These are phyloP conservation scores for Drosophila kokeensis DNA, from an alignment of 2,888 invertebrate genomes.

Conservation along the genomic window DNA sequence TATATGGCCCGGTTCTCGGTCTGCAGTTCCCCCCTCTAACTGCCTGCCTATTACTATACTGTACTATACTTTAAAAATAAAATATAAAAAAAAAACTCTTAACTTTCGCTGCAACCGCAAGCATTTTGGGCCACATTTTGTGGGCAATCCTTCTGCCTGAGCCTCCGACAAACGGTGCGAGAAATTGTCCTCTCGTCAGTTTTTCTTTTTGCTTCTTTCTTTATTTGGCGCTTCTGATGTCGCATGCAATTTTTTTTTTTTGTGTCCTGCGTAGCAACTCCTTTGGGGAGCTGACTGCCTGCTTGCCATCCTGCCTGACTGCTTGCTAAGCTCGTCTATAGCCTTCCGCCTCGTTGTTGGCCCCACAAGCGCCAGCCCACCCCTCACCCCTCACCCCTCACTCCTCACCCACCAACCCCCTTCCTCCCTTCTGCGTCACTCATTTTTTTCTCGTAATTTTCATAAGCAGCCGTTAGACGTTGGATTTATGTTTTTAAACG, in stretches of 20 bases:
- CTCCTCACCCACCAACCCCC: background rate
- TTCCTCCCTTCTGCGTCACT: slow-evolving; percentile 53
- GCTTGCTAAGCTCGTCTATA: slow-evolving; percentile 46
- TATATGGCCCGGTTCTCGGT: slow-evolving; percentile 55
- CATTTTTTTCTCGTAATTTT: slow-evolving; percentile 81
- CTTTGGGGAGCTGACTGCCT: slow-evolving; percentile 62
- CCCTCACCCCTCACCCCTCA: background rate
- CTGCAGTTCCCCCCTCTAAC: slow-evolving; percentile 4
- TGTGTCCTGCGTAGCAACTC: slow-evolving; percentile 69
- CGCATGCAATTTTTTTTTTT: slow-evolving; percentile 69
- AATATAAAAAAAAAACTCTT: slow-evolving; percentile 47
- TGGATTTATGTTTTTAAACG: slow-evolving; percentile 83
- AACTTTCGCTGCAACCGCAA: slow-evolving; percentile 80
- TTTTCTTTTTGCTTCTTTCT: slow-evolving; percentile 20
- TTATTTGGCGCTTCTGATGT: slow-evolving; percentile 70
- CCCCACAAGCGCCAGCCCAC: background rate
- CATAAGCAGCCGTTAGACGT: slow-evolving; percentile 82
- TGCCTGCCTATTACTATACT: slow-evolving; percentile 51
- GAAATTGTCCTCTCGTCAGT: slow-evolving; percentile 74
- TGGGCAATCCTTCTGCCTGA: slow-evolving; percentile 76
- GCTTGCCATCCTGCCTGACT: slow-evolving; percentile 18
- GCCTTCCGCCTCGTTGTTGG: slow-evolving; percentile 11
- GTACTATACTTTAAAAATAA: slow-evolving; percentile 47
- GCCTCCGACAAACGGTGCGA: slow-evolving; percentile 73
- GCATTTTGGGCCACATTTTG: slow-evolving; percentile 77